Conservation (phyloP, 2,113 vertebrate genomes). For the Grantiella picta region DNA sequence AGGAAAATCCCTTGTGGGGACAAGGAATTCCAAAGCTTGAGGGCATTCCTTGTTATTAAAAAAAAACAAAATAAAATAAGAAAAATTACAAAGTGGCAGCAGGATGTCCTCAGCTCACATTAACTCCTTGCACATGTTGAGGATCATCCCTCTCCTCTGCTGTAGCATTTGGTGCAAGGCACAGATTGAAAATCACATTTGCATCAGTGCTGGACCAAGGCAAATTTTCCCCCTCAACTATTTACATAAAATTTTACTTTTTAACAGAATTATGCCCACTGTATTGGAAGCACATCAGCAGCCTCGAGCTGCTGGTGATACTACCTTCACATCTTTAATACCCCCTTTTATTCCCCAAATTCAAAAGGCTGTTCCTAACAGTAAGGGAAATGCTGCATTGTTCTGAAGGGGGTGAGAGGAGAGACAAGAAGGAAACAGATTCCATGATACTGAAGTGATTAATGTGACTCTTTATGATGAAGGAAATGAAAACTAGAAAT, state of each 20-base stretch:
- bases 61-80: background rate
- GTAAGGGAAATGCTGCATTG: background rate
- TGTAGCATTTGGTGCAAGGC: background rate
- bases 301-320: background rate
- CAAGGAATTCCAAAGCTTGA: background rate
- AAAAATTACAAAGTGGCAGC: background rate
- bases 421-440: conserved; percentile 18
- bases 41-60: background rate
- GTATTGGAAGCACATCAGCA: background rate
- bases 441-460: conserved; percentile 57
- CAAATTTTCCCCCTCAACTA: background rate
- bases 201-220: background rate
- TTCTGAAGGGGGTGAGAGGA: background rate
- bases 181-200: background rate
- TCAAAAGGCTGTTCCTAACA: background rate
- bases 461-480: conserved; percentile 54
- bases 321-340: background rate
- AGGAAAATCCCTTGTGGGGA: background rate
- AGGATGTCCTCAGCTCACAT: background rate
- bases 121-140: background rate
- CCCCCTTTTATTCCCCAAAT: background rate
- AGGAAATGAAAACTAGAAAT: conserved; percentile 71
- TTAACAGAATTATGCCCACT: background rate
- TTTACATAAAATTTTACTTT: background rate
- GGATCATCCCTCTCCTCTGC: background rate